Percentiles rank a stretch among this genome's conserved stretches.
Evolutionary conservation across 2,888 invertebrate species (phyloP).

Genomic region (Hypomecis atomaria): DNA sequence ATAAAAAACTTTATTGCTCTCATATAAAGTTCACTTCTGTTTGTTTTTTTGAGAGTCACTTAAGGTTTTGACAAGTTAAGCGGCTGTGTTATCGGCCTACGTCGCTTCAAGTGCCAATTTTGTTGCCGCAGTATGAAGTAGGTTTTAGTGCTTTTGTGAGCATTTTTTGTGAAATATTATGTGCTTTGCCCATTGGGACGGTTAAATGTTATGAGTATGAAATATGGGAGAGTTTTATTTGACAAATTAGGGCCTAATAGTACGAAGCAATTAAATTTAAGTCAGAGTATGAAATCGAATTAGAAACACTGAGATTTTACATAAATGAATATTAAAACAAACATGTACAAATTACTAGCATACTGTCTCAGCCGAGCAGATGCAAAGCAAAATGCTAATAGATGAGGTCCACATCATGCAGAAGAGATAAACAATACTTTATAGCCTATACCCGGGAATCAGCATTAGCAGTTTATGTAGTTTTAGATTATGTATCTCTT

Average conservation of each 20-base stretch:
- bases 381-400: no score
- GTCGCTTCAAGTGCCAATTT: conserved; percentile 43
- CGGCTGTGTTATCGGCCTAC: conserved; percentile 46
- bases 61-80: conserved; percentile 44
- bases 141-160: conserved; percentile 24
- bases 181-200: conserved; percentile 10
- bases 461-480: no score
- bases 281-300: no score
- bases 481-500: no score
- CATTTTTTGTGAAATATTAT: conserved; percentile 25
- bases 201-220: conserved; percentile 7
- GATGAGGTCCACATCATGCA: no score
- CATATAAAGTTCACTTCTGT: conserved; percentile 44
- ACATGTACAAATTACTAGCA: no score
- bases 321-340: no score
- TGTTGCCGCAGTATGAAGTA: conserved; percentile 31
- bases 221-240: conserved; percentile 4
- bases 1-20: conserved; percentile 45
- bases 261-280: no score
- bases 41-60: conserved; percentile 43
- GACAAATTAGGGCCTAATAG: background rate
- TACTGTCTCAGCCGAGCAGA: no score
- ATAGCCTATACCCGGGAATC: no score
- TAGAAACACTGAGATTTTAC: no score
- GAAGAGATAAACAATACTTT: no score